Conservation (phyloP, 2,113 vertebrate genomes). For the Mesoclemmys tuberculata region DNA sequence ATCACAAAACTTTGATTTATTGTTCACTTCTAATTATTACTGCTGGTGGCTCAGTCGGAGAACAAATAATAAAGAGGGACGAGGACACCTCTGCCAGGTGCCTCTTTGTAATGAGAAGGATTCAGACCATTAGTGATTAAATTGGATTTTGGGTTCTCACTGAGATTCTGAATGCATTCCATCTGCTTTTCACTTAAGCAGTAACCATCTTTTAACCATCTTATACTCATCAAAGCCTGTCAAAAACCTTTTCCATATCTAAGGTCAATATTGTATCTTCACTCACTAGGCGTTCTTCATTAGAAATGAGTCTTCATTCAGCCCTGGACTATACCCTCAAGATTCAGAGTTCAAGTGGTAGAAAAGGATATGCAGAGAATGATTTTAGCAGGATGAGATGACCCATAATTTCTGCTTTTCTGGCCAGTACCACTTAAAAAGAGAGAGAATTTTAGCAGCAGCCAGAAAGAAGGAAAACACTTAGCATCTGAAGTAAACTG, state of each 20-base stretch:
- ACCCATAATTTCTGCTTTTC: neutral
- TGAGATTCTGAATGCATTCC: slow-evolving; percentile 16
- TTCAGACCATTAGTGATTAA: slow-evolving; percentile 40
- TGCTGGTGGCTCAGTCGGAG: neutral
- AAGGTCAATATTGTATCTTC: neutral
- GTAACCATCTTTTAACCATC: neutral
- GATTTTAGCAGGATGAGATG: neutral
- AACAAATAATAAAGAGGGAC: neutral
- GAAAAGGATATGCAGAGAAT: neutral
- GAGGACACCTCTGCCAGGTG: slow-evolving; percentile 31
- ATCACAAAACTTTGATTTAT: neutral
- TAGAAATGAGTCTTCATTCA: neutral
- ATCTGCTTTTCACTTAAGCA: neutral
- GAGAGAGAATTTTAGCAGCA: neutral
- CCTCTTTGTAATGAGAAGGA: slow-evolving; percentile 32
- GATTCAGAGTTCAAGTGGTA: neutral
- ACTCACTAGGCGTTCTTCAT: neutral
- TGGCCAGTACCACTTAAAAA: neutral
- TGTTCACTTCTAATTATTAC: neutral
- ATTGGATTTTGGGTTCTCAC: slow-evolving; percentile 28
- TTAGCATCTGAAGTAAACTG: neutral
- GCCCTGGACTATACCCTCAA: neutral
- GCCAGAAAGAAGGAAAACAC: neutral
- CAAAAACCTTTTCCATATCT: neutral
- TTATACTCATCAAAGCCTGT: neutral